Percentiles rank a stretch among this genome's conserved stretches.
Evolutionary conservation across 2,113 vertebrate genomes (phyloP).

Genomic region (Siniperca knerii): DNA sequence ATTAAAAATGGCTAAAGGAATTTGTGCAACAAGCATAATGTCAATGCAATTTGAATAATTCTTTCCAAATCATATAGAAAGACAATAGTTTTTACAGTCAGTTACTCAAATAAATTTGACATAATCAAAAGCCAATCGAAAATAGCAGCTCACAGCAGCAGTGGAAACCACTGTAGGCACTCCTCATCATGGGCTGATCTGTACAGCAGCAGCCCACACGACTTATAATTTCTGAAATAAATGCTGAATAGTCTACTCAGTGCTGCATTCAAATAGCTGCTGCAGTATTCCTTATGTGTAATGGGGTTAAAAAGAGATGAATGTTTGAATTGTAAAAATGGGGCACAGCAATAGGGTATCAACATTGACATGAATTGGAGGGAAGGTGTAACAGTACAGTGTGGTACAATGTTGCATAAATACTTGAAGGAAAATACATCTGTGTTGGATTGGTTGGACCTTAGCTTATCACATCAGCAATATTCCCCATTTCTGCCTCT

Average conservation of each 20-base stretch:
- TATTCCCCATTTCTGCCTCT: constrained; percentile 29
- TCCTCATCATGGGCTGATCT: constrained; percentile 34
- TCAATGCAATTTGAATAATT: constrained; percentile 51
- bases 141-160: constrained; percentile 16
- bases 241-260: constrained; percentile 17
- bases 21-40: constrained; percentile 21
- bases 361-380: background rate
- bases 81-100: constrained; percentile 27
- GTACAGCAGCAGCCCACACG: constrained; percentile 51
- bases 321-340: constrained; percentile 18
- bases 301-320: constrained; percentile 22
- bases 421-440: constrained; percentile 9
- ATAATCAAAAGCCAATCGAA: constrained; percentile 30
- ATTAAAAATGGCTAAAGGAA: constrained; percentile 17
- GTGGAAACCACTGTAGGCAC: constrained; percentile 28
- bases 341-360: background rate
- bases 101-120: constrained; percentile 23
- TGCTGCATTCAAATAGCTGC: constrained; percentile 10
- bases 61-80: constrained; percentile 40
- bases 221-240: constrained; percentile 56
- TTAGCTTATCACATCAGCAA: constrained; percentile 12
- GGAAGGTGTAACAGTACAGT: background rate
- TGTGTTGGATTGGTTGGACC: constrained; percentile 13
- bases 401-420: background rate
- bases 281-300: constrained; percentile 8